Base-by-base conservation (phyloP, 2,797 vertebrate species). In the Triplophysa yarkandensis region DNA sequence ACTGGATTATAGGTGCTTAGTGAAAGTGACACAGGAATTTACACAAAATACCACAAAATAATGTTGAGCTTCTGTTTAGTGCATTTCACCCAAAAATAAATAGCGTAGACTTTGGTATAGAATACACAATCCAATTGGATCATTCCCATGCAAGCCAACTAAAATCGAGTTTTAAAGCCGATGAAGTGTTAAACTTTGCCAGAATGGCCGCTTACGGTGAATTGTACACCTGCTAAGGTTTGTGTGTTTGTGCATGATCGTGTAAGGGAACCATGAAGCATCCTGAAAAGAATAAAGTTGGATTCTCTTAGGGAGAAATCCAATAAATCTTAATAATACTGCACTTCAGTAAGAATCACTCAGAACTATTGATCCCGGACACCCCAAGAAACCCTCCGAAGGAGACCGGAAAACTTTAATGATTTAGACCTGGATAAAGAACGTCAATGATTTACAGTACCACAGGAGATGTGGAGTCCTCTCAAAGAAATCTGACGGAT, bases 371-470 rank as follows among this genome's bases (percentile, higher is more conserved):
- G 32, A 65, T 74, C 50, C 43, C 14, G 10, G 41, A 61, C 36
- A 36, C 52, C 57, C 43, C 8, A 28, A 67, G 36, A 74, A 63
- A 62, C n/a, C 30, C 23, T 48, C 43, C 60, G 57, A 36, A 48
- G 21, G 43, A 67, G 68, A 62, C 44, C 62, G 44, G 63, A 52
- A 71, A 70, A 57, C 43, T 50, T 58, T 71, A 16, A 75, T 75
- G 71, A 71, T 78, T 57, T 43, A 75, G 63, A 48, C 41, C 25
- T 71, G 32, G 58, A 68, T 44, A 46, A 36, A 68, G 39, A 55
- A 43, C 21, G 16, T 67, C 41, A 78, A 67, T 71, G 36, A 78
- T 76, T 80, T 44, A 46, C 17, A 19, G 43, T 46, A 74, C 44
- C 52, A 27, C 36, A 54, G 58, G 62, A 72, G 19, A 25, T 44